Conservation (phyloP, 2,113 vertebrate species). For the Nycticebus coucang region DNA sequence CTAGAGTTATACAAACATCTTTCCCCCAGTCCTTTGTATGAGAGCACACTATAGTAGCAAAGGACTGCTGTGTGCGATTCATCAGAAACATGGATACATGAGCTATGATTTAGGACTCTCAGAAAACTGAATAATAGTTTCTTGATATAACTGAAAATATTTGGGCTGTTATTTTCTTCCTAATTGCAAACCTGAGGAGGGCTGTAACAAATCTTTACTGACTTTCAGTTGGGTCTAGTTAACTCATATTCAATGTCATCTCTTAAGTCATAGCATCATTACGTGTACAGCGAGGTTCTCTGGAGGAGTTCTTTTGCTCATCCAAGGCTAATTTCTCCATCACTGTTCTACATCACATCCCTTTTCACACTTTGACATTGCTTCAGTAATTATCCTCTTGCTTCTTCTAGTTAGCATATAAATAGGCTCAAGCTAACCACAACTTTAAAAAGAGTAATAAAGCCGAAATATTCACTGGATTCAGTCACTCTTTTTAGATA, state of each 20-base stretch:
- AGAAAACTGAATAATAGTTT: conserved; percentile 17
- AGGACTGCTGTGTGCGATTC: conserved; percentile 8
- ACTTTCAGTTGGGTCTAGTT: neutral
- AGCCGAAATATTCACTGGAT: neutral
- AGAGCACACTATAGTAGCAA: neutral
- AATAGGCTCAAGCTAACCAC: neutral
- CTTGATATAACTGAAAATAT: neutral
- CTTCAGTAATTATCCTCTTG: conserved; percentile 49
- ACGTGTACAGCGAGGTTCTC: neutral
- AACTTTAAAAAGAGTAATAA: conserved; percentile 30
- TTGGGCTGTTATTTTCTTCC: conserved; percentile 29
- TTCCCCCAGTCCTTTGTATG: conserved; percentile 19
- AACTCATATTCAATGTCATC: neutral
- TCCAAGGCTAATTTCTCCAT: neutral
- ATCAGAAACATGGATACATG: neutral
- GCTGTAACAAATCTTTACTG: neutral
- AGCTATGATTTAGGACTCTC: neutral
- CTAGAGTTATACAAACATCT: neutral
- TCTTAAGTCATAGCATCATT: neutral
- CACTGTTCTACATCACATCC: neutral
- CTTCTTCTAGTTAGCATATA: neutral
- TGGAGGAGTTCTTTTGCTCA: neutral
- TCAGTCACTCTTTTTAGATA: neutral
- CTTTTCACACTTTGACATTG: neutral
- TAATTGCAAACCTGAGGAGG: neutral